A percentile compares a stretch with the other conserved stretches of the same genome.
Evolutionary conservation across 1,140 invertebrate species (phyloP).

Genomic region (Anthonomus grandis): DNA sequence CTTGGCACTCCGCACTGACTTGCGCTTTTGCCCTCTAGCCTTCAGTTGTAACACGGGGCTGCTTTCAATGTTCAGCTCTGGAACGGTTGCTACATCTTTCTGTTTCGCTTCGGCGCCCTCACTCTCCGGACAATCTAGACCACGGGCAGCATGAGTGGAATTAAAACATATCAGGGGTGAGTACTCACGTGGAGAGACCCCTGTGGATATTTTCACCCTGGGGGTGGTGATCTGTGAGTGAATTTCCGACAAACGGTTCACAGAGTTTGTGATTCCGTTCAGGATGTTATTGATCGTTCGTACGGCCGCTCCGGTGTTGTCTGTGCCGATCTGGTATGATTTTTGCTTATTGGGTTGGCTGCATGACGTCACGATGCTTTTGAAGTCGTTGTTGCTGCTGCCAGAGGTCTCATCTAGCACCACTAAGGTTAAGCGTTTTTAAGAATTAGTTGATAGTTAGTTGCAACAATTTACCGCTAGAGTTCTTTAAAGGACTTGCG

Average conservation of each 20-base stretch:
- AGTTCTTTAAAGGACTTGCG: too few species aligned
- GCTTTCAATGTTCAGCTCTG: slow-evolving; percentile 14
- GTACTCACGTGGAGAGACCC: slow-evolving; percentile 11
- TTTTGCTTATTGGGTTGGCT: slow-evolving; percentile 39
- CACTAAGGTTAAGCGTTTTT: too few species aligned
- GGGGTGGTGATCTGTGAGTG: slow-evolving; percentile 28
- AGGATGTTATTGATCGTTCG: slow-evolving; percentile 46
- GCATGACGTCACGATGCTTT: too few species aligned
- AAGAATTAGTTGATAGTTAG: too few species aligned
- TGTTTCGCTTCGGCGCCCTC: too few species aligned
- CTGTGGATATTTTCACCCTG: slow-evolving; percentile 5
- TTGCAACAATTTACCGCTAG: too few species aligned
- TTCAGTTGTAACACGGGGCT: neutral
- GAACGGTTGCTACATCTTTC: slow-evolving; percentile 3
- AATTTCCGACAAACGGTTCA: slow-evolving; percentile 41
- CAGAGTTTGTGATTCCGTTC: slow-evolving; percentile 44
- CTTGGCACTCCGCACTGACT: slow-evolving; percentile 10
- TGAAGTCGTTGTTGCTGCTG: slow-evolving; percentile 7
- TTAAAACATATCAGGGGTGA: neutral
- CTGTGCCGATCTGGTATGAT: slow-evolving; percentile 39
- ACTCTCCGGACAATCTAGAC: neutral
- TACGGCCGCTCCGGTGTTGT: slow-evolving; percentile 41
- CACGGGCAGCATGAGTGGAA: neutral
- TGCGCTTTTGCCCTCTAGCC: slow-evolving; percentile 19
- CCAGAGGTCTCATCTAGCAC: slow-evolving; percentile 4